Percentiles rank a stretch among this genome's conserved stretches.
These are phyloP conservation scores for Eolophus roseicapilla DNA, from an alignment of 2,113 vertebrate genomes.

Conservation along the genomic window DNA sequence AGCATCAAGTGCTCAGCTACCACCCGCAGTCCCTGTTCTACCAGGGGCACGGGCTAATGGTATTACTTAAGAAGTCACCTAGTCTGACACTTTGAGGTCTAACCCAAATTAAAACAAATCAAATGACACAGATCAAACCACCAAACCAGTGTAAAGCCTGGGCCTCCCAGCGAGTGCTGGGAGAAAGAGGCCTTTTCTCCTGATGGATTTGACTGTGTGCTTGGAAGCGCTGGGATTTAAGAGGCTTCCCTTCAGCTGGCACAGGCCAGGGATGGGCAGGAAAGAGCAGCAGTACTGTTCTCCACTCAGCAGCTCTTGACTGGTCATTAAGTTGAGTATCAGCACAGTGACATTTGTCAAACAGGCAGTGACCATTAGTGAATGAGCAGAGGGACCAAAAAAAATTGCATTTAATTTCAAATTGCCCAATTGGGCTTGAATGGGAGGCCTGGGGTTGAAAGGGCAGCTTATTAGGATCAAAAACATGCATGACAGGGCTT, in stretches of 20 bases:
- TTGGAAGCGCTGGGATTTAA: not conserved
- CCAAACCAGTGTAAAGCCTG: not conserved
- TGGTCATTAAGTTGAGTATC: constrained; percentile 30
- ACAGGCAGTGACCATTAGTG: constrained; percentile 41
- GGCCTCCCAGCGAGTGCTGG: not conserved
- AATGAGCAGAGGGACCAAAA: constrained; percentile 7
- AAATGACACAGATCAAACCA: not conserved
- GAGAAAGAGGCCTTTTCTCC: not conserved
- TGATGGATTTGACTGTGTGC: not conserved
- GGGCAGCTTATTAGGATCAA: constrained; percentile 26
- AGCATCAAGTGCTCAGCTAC: not conserved
- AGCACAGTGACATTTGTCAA: constrained; percentile 32
- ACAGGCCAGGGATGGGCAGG: not conserved
- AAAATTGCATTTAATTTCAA: constrained; percentile 39
- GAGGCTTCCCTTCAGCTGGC: not conserved
- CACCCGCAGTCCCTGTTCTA: not conserved
- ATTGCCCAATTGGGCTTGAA: constrained; percentile 43
- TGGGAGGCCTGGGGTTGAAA: constrained; percentile 52
- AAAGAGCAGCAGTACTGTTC: not conserved
- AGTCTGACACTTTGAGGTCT: not conserved
- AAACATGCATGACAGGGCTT: not conserved
- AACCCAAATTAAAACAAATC: not conserved
- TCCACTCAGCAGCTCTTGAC: not conserved
- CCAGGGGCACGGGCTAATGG: not conserved
- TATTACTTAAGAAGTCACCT: not conserved